Base-by-base conservation (phyloP, 2,797 vertebrate species). In the Bryconaethiops microstoma region DNA sequence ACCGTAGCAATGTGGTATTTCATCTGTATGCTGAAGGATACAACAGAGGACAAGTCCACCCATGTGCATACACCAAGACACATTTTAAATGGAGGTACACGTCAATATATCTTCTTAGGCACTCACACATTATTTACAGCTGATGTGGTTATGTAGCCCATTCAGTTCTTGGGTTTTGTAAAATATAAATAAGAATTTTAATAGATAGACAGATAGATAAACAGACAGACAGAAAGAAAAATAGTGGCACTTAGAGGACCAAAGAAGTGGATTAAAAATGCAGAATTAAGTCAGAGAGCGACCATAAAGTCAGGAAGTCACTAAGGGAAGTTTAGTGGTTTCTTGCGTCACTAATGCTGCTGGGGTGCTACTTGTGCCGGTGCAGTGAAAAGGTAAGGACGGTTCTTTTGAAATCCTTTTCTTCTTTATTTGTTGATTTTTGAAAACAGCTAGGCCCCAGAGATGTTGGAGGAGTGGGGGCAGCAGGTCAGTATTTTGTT, bases 291-390 rank as follows among this genome's bases (percentile, higher is more conserved):
- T 82, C 76, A 40, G 35, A 77, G 16, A 82, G 72, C 75, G 71
- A 83, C 45, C 67, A 81, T 68, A 77, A 71, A 92, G 92, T 91
- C 94, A 95, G 94, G 94, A 95, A 95, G 94, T 95, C 81, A 80
- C 1, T 67, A 82, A 87, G 86, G 86, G 84, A 87, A 87, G 94
- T 95, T 92, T 90, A 76, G 94, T 89, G 94, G 94, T 94, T 94
- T 93, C 90, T 95, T 94, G 93, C 93, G 92, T 95, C 94, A 95
- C 87, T 81, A 40, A 84, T 90, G 72, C 84, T 91, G 40, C 82
- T 91, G 40, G 59, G 81, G 88, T 92, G 88, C 88, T 90, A 85
- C 90, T 91, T 88, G 84, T 87, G 92, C 91, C 86, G 89, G 87
- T 92, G 90, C 90, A 90, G 90, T 86, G 85, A 87, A 86, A 92